Base-by-base conservation (phyloP, 2,113 vertebrate species). In the Vireo altiloquus region DNA sequence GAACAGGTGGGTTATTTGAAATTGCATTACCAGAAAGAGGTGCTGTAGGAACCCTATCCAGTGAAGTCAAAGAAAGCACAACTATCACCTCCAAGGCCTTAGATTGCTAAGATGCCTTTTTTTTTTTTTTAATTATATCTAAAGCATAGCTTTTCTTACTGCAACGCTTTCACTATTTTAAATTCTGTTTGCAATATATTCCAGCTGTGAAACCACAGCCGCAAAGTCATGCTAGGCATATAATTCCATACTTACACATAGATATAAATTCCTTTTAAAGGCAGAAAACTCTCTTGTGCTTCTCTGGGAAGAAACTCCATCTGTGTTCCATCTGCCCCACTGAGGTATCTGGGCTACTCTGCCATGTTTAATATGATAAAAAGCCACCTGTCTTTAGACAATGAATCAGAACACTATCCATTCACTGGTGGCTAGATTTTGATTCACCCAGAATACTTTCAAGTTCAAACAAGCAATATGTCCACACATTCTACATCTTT, bases 391-490 rank as follows among this genome's bases (percentile, higher is more conserved):
- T 37, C 13, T 82, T 69, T 72, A 94, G 20, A 57, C 21, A 69
- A n/a, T 42, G 15, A 37, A 40, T 68, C n/a, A 74, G 22, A 92
- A 53, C 3, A 18, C 18, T 33, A 10, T 39, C 54, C 25, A 30
- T 46, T 13, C 35, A 39, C 14, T 33, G 30, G 7, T 44, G 15
- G 7, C 37, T 83, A 72, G 44, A 60, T 86, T 75, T 76, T 42
- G 10, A 46, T 75, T 90, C 4, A 61, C 31, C 7, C 13, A 30
- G 33, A 66, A 75, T 71, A 75, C n/a, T 59, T 13, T 54, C 5
- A 63, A 31, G 2, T 10, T 24, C 35, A 44, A 64, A 81, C 28
- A 63, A 64, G 10, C 6, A 50, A 22, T 42, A 49, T 0, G 0
- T 15, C 21, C 25, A 15, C 33, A 60, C 81, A 18, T 54, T 77